Conservation (phyloP, 30 jellyfish, hydroid and myxozoan species). For the Cassiopea andromeda region DNA sequence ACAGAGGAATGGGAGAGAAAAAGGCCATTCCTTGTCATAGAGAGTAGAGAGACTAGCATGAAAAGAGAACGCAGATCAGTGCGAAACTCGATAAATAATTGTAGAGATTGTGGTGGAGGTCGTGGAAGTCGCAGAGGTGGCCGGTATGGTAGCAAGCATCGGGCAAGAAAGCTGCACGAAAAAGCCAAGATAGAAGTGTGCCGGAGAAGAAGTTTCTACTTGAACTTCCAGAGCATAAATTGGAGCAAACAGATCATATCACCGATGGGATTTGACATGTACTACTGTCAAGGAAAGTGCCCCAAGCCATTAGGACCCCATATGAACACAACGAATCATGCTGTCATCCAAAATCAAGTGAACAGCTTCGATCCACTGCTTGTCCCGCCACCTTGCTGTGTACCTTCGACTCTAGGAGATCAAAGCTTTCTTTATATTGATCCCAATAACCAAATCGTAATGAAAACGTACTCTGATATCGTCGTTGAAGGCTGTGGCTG, state of each 20-base stretch:
- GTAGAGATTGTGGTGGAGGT: constrained; percentile 40
- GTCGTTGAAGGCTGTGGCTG: constrained; percentile 96
- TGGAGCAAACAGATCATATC: constrained; percentile 89
- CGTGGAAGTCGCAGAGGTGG: constrained; percentile 19
- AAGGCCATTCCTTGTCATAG: constrained; percentile 82
- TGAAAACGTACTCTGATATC: constrained; percentile 76
- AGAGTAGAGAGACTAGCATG: constrained; percentile 51
- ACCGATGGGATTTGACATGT: constrained; percentile 85
- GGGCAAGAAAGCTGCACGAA: constrained; percentile 75
- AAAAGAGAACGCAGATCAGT: neutral
- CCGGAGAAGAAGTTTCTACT: constrained; percentile 73
- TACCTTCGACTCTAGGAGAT: constrained; percentile 84
- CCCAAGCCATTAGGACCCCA: constrained; percentile 94
- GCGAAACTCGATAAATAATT: neutral
- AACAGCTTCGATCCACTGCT: constrained; percentile 69
- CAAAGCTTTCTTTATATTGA: constrained; percentile 72
- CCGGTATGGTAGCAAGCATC: constrained; percentile 44
- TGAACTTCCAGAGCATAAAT: constrained; percentile 78
- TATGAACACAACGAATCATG: constrained; percentile 93
- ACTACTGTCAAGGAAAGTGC: constrained; percentile 86
- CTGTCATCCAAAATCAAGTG: constrained; percentile 92
- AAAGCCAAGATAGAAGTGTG: constrained; percentile 79
- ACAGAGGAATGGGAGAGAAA: constrained; percentile 74
- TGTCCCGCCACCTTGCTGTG: constrained; percentile 95
- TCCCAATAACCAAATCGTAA: constrained; percentile 44